Evolutionary conservation across 1,140 invertebrate genomes (phyloP).

Genomic region (Chrysoperla carnea): DNA sequence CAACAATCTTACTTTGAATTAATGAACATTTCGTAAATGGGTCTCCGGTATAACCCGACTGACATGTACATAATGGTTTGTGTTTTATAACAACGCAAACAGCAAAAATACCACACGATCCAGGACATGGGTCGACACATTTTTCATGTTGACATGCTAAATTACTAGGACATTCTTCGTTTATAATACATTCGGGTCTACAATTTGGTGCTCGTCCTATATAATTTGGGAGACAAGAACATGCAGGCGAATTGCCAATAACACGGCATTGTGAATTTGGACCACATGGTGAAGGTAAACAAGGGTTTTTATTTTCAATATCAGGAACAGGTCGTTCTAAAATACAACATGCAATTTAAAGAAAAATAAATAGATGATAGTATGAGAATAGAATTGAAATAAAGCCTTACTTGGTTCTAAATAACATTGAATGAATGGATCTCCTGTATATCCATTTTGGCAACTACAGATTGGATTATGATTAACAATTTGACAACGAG

Average conservation of each 20-base stretch:
- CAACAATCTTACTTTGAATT: background rate
- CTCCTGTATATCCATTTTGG: constrained; percentile 41
- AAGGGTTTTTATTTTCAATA: constrained; percentile 34
- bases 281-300: constrained; percentile 62
- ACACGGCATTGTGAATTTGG: constrained; percentile 58
- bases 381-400: constrained; percentile 6
- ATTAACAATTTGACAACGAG: constrained; percentile 51
- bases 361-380: constrained; percentile 7
- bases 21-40: constrained; percentile 46
- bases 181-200: constrained; percentile 56
- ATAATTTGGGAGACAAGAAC: constrained; percentile 52
- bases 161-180: constrained; percentile 55
- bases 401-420: constrained; percentile 34
- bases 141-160: constrained; percentile 55
- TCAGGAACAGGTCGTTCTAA: constrained; percentile 23
- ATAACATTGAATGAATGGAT: constrained; percentile 52
- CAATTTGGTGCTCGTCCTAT: constrained; percentile 58
- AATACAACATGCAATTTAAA: constrained; percentile 18
- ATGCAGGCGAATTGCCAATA: constrained; percentile 47
- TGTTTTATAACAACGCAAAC: constrained; percentile 53
- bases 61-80: constrained; percentile 54
- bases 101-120: constrained; percentile 53
- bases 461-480: constrained; percentile 65
- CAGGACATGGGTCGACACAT: constrained; percentile 60
- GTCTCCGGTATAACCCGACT: constrained; percentile 53